Conservation (phyloP, 2,113 vertebrate species). For the Solea solea region DNA sequence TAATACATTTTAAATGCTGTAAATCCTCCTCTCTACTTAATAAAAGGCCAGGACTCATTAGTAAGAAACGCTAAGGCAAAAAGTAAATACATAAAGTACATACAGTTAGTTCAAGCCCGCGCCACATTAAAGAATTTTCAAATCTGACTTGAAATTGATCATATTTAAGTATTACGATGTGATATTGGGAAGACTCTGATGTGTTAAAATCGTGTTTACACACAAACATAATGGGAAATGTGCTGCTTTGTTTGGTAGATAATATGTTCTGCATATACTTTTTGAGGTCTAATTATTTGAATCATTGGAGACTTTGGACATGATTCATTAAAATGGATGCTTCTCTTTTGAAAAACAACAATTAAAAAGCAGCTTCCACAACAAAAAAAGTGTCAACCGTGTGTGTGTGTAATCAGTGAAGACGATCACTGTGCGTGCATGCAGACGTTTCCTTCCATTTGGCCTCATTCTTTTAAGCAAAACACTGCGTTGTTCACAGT, state of each 20-base stretch:
- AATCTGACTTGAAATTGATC: too few relatives aligned
- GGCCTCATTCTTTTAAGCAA: not conserved
- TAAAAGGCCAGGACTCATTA: too few relatives aligned
- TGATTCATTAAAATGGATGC: conserved; percentile 9
- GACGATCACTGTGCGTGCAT: conserved; percentile 30
- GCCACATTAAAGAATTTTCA: too few relatives aligned
- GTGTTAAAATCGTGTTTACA: too few relatives aligned
- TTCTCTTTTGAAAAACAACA: conserved; percentile 14
- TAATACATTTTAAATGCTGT: too few relatives aligned
- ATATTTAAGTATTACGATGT: too few relatives aligned
- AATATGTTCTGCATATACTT: not conserved
- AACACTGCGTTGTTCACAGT: conserved; percentile 14
- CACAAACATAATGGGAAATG: not conserved
- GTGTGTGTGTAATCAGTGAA: not conserved
- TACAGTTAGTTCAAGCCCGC: too few relatives aligned
- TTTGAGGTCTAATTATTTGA: too few relatives aligned
- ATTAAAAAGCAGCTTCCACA: conserved; percentile 4
- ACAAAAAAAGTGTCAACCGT: not conserved
- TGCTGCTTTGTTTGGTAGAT: conserved; percentile 4
- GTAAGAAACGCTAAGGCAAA: too few relatives aligned
- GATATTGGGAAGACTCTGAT: too few relatives aligned
- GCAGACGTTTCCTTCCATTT: conserved; percentile 4
- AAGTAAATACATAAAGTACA: too few relatives aligned
- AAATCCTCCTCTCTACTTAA: too few relatives aligned
- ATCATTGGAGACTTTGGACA: not conserved